phyloP scores from a whole-genome alignment of 2,888 invertebrate genomes.

The Tyria jacobaeae region DNA sequence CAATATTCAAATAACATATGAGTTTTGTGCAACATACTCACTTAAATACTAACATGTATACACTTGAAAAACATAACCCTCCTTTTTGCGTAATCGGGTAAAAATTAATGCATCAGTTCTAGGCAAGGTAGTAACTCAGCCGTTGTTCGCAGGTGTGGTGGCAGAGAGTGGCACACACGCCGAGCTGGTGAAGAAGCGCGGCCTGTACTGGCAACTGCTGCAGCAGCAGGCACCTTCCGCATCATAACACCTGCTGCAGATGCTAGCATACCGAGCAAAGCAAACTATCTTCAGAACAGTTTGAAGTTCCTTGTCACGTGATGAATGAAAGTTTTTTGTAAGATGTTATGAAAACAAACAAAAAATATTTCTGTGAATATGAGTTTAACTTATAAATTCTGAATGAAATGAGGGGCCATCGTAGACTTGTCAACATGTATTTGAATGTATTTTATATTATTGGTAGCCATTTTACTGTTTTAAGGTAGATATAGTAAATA shows the following conservation, averaged over 20 bases:
- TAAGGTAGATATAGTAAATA: too few relatives aligned
- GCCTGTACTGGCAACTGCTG: conserved; percentile 72
- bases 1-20: too few relatives aligned
- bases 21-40: too few relatives aligned
- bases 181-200: conserved; percentile 66
- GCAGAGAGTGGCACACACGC: conserved; percentile 77
- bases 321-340: not conserved
- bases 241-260: not conserved
- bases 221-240: conserved; percentile 66
- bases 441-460: not conserved
- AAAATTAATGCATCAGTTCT: too few relatives aligned
- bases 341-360: not conserved
- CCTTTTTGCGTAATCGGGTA: too few relatives aligned
- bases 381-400: too few relatives aligned
- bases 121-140: not conserved
- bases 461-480: too few relatives aligned
- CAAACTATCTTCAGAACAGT: not conserved
- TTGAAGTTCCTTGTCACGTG: not conserved
- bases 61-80: too few relatives aligned
- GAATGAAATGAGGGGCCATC: not conserved
- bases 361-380: not conserved
- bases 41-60: too few relatives aligned
- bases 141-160: conserved; percentile 63
- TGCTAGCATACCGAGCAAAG: not conserved
- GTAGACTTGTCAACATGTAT: too few relatives aligned